These are phyloP conservation scores for Araneus ventricosus DNA, from an alignment of 1,140 invertebrate genomes.

Conservation along the genomic window DNA sequence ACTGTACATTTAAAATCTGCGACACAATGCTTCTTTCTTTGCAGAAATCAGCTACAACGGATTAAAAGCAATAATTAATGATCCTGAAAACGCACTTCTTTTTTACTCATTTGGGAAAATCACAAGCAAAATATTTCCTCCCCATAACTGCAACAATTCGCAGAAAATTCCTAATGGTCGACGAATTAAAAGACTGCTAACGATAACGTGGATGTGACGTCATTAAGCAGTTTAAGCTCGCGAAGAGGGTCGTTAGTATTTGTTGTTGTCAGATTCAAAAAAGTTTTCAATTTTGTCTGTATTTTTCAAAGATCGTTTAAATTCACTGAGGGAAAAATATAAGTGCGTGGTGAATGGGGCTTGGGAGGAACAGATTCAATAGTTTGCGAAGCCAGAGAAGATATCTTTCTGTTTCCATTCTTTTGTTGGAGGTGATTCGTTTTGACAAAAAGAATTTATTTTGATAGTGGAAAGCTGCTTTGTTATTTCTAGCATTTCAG, in stretches of 20 bases:
- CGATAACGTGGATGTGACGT: conserved; percentile 45
- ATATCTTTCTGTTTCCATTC: not conserved
- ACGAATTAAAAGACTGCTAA: conserved; percentile 54
- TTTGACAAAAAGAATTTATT: not conserved
- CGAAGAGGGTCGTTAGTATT: not conserved
- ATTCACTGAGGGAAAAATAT: not conserved
- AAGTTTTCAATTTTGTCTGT: not conserved
- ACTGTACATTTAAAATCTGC: not conserved
- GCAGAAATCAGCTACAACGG: not conserved
- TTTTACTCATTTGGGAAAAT: not conserved
- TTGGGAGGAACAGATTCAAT: not conserved
- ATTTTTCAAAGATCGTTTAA: not conserved
- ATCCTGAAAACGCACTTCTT: not conserved
- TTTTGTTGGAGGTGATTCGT: not conserved
- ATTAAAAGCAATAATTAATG: conserved; percentile 36
- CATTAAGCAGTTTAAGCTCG: conserved; percentile 40
- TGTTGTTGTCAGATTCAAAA: conserved; percentile 33
- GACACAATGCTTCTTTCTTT: conserved; percentile 23
- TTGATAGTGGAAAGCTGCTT: not conserved
- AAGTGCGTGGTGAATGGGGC: too few species aligned
- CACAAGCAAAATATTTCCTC: conserved; percentile 4
- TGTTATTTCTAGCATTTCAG: too few species aligned
- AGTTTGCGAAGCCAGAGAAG: not conserved
- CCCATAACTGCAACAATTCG: conserved; percentile 7
- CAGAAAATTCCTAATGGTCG: conserved; percentile 33